Conservation (phyloP, 2,888 invertebrate species). For the Amaurobius ferox region DNA sequence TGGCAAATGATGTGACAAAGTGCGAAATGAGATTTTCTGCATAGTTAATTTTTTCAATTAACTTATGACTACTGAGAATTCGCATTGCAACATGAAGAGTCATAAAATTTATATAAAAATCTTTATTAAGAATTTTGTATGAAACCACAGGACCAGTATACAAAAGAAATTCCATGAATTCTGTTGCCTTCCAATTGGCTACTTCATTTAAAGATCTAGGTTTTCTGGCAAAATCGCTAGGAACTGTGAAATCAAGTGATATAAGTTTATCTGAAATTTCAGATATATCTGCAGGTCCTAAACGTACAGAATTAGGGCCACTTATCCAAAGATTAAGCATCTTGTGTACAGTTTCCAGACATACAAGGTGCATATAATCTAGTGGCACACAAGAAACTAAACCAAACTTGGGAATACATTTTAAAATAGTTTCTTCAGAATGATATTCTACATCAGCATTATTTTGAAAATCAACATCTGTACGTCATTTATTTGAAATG, state of each 20-base stretch:
- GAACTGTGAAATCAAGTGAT: neutral
- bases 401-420: slow-evolving; percentile 11
- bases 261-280: neutral
- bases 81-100: slow-evolving; percentile 71
- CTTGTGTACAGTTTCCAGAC: slow-evolving; percentile 75
- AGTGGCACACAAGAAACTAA: slow-evolving; percentile 75
- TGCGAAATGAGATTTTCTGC: neutral
- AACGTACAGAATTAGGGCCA: slow-evolving; percentile 44
- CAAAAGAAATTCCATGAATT: slow-evolving; percentile 75
- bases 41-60: neutral
- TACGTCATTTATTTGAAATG: neutral
- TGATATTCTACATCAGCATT: slow-evolving; percentile 58
- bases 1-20: neutral
- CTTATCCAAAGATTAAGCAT: slow-evolving; percentile 75
- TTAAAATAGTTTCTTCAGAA: slow-evolving; percentile 70
- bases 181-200: slow-evolving; percentile 75
- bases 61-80: slow-evolving; percentile 52
- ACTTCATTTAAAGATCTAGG: slow-evolving; percentile 74
- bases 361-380: slow-evolving; percentile 76
- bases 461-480: neutral
- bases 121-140: slow-evolving; percentile 61
- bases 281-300: neutral
- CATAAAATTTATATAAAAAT: slow-evolving; percentile 74
- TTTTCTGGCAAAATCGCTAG: slow-evolving; percentile 74
- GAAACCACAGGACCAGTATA: slow-evolving; percentile 75